phyloP scores from a whole-genome alignment of 37 sponge, comb jelly and placozoan species.

The Aplysina aerophoba region DNA sequence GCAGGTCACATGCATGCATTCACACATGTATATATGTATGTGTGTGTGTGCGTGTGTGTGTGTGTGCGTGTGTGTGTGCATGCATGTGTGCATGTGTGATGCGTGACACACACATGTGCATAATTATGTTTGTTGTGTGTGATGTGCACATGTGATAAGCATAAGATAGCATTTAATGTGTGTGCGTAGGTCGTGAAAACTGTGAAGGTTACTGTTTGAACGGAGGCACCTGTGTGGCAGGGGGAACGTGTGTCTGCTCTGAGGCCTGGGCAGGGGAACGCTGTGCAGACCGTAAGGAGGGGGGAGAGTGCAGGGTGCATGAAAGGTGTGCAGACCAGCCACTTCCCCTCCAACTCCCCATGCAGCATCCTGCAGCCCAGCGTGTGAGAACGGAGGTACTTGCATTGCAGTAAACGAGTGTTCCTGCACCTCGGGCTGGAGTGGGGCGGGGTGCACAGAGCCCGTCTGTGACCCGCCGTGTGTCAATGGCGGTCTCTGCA shows the following conservation, averaged over 20 bases:
- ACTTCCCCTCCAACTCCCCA: background rate
- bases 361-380: background rate
- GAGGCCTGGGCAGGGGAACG: background rate
- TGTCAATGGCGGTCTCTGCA: background rate
- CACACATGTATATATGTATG: no score
- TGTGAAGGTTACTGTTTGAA: background rate
- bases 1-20: background rate
- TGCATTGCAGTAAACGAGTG: background rate
- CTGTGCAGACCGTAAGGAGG: background rate
- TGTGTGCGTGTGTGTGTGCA: background rate
- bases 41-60: no score
- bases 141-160: no score
- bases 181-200: no score
- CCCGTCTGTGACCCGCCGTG: background rate
- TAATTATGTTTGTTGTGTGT: background rate
- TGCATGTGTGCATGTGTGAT: background rate
- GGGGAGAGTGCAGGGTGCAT: background rate
- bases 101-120: background rate
- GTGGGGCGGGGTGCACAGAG: background rate
- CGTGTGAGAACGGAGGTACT: background rate
- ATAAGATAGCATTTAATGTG: background rate
- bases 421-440: background rate
- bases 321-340: background rate
- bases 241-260: background rate
- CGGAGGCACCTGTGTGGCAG: background rate